A percentile compares a stretch with the other conserved stretches of the same genome.
Conservation (phyloP, 2,888 invertebrate species). For the Gastracanthus pulcherrimus region DNA sequence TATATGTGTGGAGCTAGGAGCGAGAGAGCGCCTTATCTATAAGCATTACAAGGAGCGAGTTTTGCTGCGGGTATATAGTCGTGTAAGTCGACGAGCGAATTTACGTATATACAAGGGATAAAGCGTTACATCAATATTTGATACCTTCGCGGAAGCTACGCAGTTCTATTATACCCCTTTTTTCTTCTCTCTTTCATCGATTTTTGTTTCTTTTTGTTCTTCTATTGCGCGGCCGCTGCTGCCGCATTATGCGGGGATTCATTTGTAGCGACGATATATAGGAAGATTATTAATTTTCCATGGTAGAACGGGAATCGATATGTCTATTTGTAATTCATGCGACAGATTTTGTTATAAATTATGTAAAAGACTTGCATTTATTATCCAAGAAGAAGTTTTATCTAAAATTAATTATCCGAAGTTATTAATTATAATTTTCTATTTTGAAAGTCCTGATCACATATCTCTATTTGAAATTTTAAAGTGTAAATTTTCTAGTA, state of each 20-base stretch:
- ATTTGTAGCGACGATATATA: not conserved
- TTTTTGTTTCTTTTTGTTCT: not conserved
- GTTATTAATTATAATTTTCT: too few relatives aligned
- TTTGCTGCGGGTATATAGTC: not conserved
- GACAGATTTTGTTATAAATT: not conserved
- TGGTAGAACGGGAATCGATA: slow-evolving; percentile 6
- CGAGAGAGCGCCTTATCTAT: not conserved
- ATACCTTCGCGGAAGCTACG: slow-evolving; percentile 36
- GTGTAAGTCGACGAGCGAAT: slow-evolving; percentile 11
- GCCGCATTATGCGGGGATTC: slow-evolving; percentile 14
- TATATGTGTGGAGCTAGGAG: not conserved
- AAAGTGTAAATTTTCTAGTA: too few relatives aligned
- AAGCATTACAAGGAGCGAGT: not conserved
- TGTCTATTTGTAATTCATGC: slow-evolving; percentile 9
- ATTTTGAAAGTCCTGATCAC: too few relatives aligned
- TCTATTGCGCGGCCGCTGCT: not conserved
- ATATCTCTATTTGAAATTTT: too few relatives aligned
- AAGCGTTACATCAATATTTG: slow-evolving; percentile 52
- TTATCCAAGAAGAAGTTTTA: not conserved
- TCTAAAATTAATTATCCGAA: not conserved
- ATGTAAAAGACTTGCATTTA: not conserved
- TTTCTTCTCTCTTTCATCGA: not conserved
- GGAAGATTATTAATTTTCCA: slow-evolving; percentile 21
- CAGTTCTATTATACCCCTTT: slow-evolving; percentile 18
- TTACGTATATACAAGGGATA: slow-evolving; percentile 18